phyloP scores from a whole-genome alignment of 2,797 vertebrate species.

The Chiloscyllium punctatum region DNA sequence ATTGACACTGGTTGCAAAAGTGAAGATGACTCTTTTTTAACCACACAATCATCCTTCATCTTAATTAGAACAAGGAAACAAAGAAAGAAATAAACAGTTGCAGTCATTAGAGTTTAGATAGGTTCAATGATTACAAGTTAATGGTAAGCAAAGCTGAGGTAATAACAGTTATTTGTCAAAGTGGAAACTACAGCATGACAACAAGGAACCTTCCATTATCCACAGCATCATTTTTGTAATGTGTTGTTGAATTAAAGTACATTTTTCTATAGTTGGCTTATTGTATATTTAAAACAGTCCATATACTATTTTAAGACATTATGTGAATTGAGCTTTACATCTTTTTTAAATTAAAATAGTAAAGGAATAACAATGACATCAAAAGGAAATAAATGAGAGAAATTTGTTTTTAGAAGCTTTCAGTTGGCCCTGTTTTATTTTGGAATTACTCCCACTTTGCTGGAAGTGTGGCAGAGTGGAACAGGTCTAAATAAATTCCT shows the following conservation, averaged over 20 bases:
- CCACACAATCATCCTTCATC: slow-evolving; percentile 1
- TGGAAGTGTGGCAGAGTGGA: background rate
- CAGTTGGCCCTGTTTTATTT: background rate
- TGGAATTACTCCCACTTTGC: background rate
- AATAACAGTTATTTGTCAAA: slow-evolving; percentile 29
- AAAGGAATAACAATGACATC: background rate
- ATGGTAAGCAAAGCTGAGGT: slow-evolving; percentile 7
- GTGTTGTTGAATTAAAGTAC: background rate
- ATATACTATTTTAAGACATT: slow-evolving; percentile 7
- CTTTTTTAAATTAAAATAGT: background rate
- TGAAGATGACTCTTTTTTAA: slow-evolving; percentile 6
- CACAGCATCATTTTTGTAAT: background rate
- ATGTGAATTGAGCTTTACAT: background rate
- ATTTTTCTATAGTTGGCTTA: background rate
- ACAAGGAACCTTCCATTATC: slow-evolving; percentile 15
- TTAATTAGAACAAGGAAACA: slow-evolving; percentile 19
- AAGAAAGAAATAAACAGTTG: slow-evolving; percentile 16
- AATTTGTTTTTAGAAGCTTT: background rate
- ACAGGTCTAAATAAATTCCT: background rate
- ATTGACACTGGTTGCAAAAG: slow-evolving; percentile 4
- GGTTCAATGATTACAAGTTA: slow-evolving; percentile 30
- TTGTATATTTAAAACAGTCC: background rate
- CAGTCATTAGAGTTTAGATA: background rate
- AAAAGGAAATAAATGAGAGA: background rate
- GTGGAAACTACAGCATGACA: background rate